phyloP scores from a whole-genome alignment of 2,888 invertebrate species.

The Microctonus aethiopoides region DNA sequence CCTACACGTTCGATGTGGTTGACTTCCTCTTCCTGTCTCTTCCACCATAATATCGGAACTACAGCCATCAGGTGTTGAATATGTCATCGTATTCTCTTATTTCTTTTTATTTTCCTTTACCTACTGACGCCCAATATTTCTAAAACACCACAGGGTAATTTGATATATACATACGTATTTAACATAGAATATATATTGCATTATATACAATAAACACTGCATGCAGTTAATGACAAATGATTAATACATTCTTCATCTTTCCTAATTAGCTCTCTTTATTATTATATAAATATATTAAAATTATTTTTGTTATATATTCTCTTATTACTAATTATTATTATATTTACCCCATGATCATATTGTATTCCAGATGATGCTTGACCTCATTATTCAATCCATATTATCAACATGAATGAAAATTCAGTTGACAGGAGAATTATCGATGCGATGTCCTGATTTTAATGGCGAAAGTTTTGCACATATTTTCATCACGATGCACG shows the following conservation, averaged over 20 bases:
- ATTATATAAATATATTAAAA: too few species aligned
- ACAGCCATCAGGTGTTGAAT: constrained; percentile 58
- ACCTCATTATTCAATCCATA: neutral
- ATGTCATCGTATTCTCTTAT: constrained; percentile 3
- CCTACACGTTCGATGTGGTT: constrained; percentile 52
- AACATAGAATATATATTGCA: neutral
- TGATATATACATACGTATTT: too few species aligned
- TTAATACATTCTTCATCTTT: neutral
- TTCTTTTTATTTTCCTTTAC: neutral
- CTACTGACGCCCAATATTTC: constrained; percentile 7
- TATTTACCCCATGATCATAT: neutral
- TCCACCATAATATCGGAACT: constrained; percentile 54
- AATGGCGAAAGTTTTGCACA: constrained; percentile 24
- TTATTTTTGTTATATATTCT: too few species aligned
- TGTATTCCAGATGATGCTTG: neutral
- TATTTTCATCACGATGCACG: too few species aligned
- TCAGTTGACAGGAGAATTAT: constrained; percentile 60
- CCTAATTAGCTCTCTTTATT: neutral
- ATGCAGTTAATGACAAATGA: constrained; percentile 2
- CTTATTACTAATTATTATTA: neutral
- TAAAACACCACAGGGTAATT: constrained; percentile 12
- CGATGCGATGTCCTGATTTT: constrained; percentile 12
- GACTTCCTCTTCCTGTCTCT: constrained; percentile 65
- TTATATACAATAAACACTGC: neutral
- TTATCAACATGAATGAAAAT: neutral